Evolutionary conservation across 1,140 invertebrate genomes (phyloP).

Genomic region (Pseudomyrmex gracilis): DNA sequence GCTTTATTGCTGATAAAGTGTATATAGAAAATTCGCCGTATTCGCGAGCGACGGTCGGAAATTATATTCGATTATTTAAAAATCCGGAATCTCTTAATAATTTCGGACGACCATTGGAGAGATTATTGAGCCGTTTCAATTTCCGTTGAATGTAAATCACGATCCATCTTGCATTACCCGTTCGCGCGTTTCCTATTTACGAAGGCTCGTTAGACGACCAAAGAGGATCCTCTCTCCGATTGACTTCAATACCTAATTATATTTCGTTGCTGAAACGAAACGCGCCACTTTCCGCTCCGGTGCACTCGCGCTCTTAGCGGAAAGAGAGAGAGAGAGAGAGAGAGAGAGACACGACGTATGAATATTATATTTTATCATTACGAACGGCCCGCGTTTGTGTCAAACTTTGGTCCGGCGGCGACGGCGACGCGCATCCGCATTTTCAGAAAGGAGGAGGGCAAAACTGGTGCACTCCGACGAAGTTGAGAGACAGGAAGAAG

Average conservation of each 20-base stretch:
- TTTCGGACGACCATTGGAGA: not conserved
- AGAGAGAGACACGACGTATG: constrained; percentile 7
- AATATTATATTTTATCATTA: constrained; percentile 55
- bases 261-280: constrained; percentile 1
- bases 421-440: constrained; percentile 32
- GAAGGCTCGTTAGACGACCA: constrained; percentile 21
- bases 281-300: constrained; percentile 8
- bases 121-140: constrained; percentile 19
- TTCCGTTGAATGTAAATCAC: constrained; percentile 20
- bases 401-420: constrained; percentile 46
- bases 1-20: not conserved
- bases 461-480: constrained; percentile 38
- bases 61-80: constrained; percentile 41
- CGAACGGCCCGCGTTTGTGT: constrained; percentile 27
- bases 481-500: constrained; percentile 54
- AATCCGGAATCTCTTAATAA: constrained; percentile 3
- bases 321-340: too few relatives aligned
- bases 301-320: too few relatives aligned
- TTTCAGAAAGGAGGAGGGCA: constrained; percentile 44
- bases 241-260: constrained; percentile 20
- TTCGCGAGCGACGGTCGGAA: not conserved
- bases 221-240: constrained; percentile 22
- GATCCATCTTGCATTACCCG: not conserved
- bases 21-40: not conserved
- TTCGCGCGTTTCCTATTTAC: constrained; percentile 1